phyloP scores from a whole-genome alignment of 2,888 invertebrate species.

The Diarsia rubi region DNA sequence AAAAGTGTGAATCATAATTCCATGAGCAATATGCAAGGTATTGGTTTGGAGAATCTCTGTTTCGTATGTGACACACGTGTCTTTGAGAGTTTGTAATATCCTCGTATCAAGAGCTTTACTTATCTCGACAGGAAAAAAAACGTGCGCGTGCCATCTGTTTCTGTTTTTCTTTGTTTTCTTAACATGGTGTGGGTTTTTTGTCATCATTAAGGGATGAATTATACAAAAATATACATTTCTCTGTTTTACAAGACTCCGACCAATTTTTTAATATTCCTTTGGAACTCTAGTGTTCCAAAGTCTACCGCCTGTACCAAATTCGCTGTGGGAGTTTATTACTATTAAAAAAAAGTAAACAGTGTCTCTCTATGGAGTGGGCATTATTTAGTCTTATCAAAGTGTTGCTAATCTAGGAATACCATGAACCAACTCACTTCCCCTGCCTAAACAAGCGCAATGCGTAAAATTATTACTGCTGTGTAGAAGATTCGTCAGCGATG shows the following conservation, averaged over 20 bases:
- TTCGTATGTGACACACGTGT: constrained; percentile 43
- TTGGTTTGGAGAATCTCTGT: constrained; percentile 27
- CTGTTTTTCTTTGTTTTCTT: constrained; percentile 28
- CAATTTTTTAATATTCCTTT: no score
- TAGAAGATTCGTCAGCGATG: background rate
- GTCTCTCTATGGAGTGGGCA: background rate
- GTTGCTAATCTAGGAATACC: no score
- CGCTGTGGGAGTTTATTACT: no score
- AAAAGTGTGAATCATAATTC: constrained; percentile 42
- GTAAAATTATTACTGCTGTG: background rate
- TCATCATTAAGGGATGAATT: background rate
- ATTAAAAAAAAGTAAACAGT: background rate
- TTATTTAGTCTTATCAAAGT: no score
- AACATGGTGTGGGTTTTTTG: background rate
- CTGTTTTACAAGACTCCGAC: background rate
- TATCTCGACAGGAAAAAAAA: constrained; percentile 21
- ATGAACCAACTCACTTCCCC: no score
- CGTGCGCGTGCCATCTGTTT: constrained; percentile 12
- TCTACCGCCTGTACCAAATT: no score
- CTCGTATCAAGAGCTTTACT: constrained; percentile 8
- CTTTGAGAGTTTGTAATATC: constrained; percentile 31
- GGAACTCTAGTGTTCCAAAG: background rate
- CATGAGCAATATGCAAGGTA: constrained; percentile 1
- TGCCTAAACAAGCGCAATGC: background rate
- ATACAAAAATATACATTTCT: background rate